phyloP scores from a whole-genome alignment of 1,140 invertebrate genomes.

The Coboldia fuscipes region DNA sequence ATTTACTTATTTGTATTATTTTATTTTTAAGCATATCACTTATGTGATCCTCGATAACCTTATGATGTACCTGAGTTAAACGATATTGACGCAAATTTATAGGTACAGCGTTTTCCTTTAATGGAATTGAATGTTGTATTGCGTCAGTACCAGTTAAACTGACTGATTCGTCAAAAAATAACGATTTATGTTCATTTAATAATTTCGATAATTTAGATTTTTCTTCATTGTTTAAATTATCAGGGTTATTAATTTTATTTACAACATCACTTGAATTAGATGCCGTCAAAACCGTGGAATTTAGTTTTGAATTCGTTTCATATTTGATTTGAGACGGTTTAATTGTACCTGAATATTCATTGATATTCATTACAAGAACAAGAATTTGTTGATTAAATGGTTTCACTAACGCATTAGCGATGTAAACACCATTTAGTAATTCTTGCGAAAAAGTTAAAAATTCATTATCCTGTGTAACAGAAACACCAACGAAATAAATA shows the following conservation, averaged over 20 bases:
- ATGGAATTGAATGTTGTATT: not conserved
- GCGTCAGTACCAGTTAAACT: not conserved
- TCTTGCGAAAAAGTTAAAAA: too few relatives aligned
- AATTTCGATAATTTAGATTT: not conserved
- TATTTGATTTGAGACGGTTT: too few relatives aligned
- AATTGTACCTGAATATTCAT: too few relatives aligned
- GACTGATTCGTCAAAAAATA: not conserved
- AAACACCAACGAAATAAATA: too few relatives aligned
- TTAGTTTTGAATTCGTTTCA: too few relatives aligned
- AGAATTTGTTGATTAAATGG: too few relatives aligned
- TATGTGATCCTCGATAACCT: constrained; percentile 15
- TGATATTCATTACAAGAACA: too few relatives aligned
- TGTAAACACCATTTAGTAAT: too few relatives aligned
- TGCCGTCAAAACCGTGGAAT: too few relatives aligned
- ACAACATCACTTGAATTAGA: too few relatives aligned
- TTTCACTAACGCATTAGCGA: too few relatives aligned
- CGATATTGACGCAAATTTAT: constrained; percentile 13
- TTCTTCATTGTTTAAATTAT: not conserved
- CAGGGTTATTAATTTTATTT: not conserved
- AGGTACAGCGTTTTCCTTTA: not conserved
- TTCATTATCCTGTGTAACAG: too few relatives aligned
- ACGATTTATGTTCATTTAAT: not conserved
- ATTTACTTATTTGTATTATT: constrained; percentile 8
- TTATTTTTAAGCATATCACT: constrained; percentile 12
- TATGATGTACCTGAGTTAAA: constrained; percentile 13